phyloP scores from a whole-genome alignment of 2,888 invertebrate genomes.

The Villa cingulata region DNA sequence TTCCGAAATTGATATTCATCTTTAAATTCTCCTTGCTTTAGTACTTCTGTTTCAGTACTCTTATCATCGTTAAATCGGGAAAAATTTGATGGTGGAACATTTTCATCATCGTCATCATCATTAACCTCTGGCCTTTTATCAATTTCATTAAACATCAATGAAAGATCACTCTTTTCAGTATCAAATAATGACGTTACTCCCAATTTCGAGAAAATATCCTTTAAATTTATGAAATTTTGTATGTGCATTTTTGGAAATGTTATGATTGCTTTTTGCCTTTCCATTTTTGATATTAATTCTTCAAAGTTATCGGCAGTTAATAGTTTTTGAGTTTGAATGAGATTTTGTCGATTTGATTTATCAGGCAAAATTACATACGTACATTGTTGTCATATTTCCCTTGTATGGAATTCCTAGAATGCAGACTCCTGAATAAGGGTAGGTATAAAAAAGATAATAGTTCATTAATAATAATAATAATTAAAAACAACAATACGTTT shows the following conservation, averaged over 20 bases:
- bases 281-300: slow-evolving; percentile 28
- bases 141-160: slow-evolving; percentile 36
- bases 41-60: not conserved
- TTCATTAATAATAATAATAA: not conserved
- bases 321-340: slow-evolving; percentile 35
- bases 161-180: slow-evolving; percentile 48
- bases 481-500: too few relatives aligned
- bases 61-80: slow-evolving; percentile 1
- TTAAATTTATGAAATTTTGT: slow-evolving; percentile 43
- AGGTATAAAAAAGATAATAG: too few relatives aligned
- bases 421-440: slow-evolving; percentile 34
- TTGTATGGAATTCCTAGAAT: slow-evolving; percentile 54
- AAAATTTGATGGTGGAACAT: not conserved
- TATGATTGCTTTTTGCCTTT: slow-evolving; percentile 37
- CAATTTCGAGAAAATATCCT: slow-evolving; percentile 40
- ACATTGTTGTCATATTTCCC: slow-evolving; percentile 47
- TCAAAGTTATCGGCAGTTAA: slow-evolving; percentile 37
- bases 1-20: not conserved
- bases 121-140: not conserved
- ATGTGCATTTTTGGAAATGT: slow-evolving; percentile 61
- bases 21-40: not conserved
- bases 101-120: not conserved
- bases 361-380: slow-evolving; percentile 49
- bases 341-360: slow-evolving; percentile 34
- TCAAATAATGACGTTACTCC: slow-evolving; percentile 52